Evolutionary conservation across 2,888 invertebrate genomes (phyloP), one percentile per base, ranked within the genome.

Genomic region (Acrocyrtus sp.): DNA sequence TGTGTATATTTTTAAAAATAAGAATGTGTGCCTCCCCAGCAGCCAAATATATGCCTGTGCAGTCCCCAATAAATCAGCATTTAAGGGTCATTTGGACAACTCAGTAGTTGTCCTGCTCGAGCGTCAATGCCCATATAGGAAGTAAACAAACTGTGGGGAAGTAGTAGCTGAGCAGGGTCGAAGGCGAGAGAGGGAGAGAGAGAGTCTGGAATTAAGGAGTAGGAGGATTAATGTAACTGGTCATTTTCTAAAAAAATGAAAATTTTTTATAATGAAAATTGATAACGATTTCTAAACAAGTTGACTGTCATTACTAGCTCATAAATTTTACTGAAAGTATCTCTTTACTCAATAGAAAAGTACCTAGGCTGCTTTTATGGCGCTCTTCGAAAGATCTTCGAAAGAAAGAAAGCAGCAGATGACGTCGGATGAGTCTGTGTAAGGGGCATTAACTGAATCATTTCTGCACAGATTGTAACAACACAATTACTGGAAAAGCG

Each of bases 21-120:
- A 54, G 29, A 48, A 48, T 27, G 17, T 27, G 15, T 21, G 22
- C 21, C 34, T 48, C n/a, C n/a, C 27, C 19, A 56, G 34, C 29
- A 65, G 22, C 27, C 47, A 21, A n/a, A 21, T 58, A 50, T 39
- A 57, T 58, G 41, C 26, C 22, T 61, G 54, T 47, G 29, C 26
- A 54, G 24, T 50, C 48, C 45, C 17, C 51, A 62, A 70, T 70
- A 70, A 70, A 70, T 70, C 70, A 70, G 70, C 56, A 70, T 70
- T 70, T 70, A 70, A 70, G 70, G 70, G 70, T 70, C 70, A 70
- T 70, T 70, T 70, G 70, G 70, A 62, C 70, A 61, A 70, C 62
- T 56, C 51, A 62, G 54, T 62, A 34, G 6, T 34, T 12, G 5
- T 34, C 34, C 34, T 34, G n/a, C n/a, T n/a, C n/a, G n/a, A n/a